Conservation (phyloP, 2,113 vertebrate species). For the Podarcis raffonei region DNA sequence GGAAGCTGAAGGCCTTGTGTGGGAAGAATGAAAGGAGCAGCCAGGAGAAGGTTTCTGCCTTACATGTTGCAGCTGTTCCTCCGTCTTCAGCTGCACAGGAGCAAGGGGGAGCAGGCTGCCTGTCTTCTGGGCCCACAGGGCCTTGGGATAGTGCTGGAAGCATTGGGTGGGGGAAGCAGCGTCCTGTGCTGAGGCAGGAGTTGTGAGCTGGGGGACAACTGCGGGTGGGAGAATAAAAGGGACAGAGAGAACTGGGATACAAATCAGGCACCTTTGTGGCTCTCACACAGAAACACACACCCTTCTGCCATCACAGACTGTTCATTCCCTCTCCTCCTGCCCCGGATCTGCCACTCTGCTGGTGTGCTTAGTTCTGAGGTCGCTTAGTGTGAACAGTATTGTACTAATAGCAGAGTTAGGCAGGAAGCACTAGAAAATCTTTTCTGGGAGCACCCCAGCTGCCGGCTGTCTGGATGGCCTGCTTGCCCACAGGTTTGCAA, state of each 20-base stretch:
- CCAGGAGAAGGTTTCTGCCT: conserved; percentile 29
- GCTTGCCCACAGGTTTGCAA: neutral
- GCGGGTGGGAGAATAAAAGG: neutral
- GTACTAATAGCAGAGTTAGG: neutral
- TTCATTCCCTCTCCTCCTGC: neutral
- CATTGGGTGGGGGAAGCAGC: neutral
- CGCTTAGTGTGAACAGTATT: neutral
- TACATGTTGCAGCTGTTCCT: neutral
- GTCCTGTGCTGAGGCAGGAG: neutral
- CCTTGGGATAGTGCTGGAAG: neutral
- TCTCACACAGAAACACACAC: neutral
- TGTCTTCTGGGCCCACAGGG: neutral
- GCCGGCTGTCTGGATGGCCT: neutral
- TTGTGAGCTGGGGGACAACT: neutral
- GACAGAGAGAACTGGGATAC: neutral
- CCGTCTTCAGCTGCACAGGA: conserved; percentile 36
- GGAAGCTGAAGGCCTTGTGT: neutral
- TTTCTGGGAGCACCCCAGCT: neutral
- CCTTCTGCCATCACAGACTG: neutral
- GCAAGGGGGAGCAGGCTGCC: neutral
- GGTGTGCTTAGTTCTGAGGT: neutral
- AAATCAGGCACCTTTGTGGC: neutral
- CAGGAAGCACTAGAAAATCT: neutral
- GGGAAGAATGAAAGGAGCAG: fast-evolving
- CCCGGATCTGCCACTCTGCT: neutral